A percentile compares a stretch with the other conserved stretches of the same genome.
These are phyloP conservation scores for Platygyra sinensis DNA, from an alignment of 64 coral and sea anemone species.

Conservation along the genomic window DNA sequence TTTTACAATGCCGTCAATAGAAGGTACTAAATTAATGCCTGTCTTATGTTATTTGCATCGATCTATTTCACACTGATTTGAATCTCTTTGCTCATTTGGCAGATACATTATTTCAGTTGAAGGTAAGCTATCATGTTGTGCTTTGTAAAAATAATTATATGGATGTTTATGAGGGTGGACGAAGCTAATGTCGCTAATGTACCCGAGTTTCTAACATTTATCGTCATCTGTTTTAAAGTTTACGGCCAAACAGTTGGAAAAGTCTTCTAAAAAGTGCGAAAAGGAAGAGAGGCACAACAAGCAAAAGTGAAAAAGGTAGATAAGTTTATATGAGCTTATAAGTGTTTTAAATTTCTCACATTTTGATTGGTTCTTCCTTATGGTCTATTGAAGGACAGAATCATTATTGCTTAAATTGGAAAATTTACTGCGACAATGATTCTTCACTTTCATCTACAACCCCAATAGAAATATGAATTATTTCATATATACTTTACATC, in stretches of 20 bases:
- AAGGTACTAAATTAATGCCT: slow-evolving; percentile 55
- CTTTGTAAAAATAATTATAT: not conserved
- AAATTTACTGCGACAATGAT: too few species aligned
- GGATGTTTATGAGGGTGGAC: not conserved
- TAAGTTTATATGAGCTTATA: not conserved
- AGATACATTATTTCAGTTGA: slow-evolving; percentile 98
- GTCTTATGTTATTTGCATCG: not conserved
- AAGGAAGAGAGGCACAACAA: slow-evolving; percentile 96
- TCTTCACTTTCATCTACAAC: too few species aligned
- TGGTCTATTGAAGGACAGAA: too few species aligned
- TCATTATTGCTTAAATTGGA: too few species aligned
- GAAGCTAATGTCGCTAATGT: too few species aligned
- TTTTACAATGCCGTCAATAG: slow-evolving; percentile 84
- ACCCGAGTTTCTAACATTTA: not conserved
- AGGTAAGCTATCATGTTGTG: slow-evolving; percentile 57
- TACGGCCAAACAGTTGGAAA: slow-evolving; percentile 92
- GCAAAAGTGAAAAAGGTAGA: slow-evolving; percentile 94
- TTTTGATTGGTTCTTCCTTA: too few species aligned
- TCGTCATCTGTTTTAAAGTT: slow-evolving; percentile 56
- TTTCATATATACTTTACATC: too few species aligned
- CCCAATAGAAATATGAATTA: too few species aligned
- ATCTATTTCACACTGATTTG: not conserved
- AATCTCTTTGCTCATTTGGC: not conserved
- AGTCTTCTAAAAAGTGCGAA: slow-evolving; percentile 92
- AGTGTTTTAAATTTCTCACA: not conserved